These are phyloP conservation scores for Invenusta paracnida DNA, from an alignment of 2,888 invertebrate species.

Conservation along the genomic window DNA sequence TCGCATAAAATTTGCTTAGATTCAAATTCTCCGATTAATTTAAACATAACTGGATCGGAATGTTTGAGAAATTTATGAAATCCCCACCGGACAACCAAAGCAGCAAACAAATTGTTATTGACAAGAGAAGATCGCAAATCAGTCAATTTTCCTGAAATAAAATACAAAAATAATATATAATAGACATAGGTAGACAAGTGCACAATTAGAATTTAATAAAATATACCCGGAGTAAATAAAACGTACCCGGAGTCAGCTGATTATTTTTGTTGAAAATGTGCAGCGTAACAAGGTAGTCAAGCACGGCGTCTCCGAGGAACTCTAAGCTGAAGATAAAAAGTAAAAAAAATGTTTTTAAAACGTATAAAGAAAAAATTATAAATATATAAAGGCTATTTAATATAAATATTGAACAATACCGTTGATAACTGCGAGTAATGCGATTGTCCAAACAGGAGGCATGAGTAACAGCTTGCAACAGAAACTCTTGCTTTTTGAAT, in stretches of 20 bases:
- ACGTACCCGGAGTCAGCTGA: conserved; percentile 64
- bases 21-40: conserved; percentile 49
- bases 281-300: conserved; percentile 64
- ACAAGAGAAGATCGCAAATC: conserved; percentile 45
- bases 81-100: conserved; percentile 68
- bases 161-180: not conserved
- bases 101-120: conserved; percentile 45
- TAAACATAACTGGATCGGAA: conserved; percentile 63
- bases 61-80: conserved; percentile 86
- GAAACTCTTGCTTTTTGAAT: conserved; percentile 82
- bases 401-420: conserved; percentile 53
- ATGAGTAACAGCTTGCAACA: conserved; percentile 87
- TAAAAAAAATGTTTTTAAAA: not conserved
- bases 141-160: conserved; percentile 44
- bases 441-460: conserved; percentile 90
- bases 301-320: conserved; percentile 60
- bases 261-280: conserved; percentile 90
- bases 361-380: not conserved
- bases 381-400: too few relatives aligned
- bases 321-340: conserved; percentile 51
- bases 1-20: not conserved
- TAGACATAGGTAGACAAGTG: too few relatives aligned
- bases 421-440: conserved; percentile 93
- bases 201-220: too few relatives aligned
- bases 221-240: not conserved